Base-by-base conservation (phyloP, 2,888 invertebrate species). In the Neria commutata region DNA sequence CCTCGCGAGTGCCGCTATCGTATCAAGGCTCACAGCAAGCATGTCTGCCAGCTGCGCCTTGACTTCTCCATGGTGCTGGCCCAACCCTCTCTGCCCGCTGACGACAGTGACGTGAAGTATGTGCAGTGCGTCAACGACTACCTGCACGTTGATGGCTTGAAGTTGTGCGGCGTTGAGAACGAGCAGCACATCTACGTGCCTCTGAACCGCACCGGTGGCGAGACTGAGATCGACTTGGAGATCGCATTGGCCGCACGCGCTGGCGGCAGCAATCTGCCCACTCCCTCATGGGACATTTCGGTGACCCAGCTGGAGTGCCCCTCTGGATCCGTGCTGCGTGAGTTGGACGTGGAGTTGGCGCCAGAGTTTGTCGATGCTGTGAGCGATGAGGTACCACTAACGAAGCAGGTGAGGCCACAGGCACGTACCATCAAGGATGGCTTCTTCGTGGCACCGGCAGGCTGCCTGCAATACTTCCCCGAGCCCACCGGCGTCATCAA, bases 91-190 rank as follows among this genome's bases (percentile, higher is more conserved):
- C 16, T 74, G 29, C 68, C 68, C 24, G 23, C 25, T 4, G 17
- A 53, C 0, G 64, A 62, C 1, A 70, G 69, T 17, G 58, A 47
- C 2, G 53, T 70, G 3, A 51, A 21, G 25, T 68, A 70, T 8
- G 73, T 70, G 4, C 67, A 70, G 51, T 79, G 79, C 61, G 56
- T 56, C 1, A 4, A 55, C 5, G 76, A 76, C 16, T 69, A 63
- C 47, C 67, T 76, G 10, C 54, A 62, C 64, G 72, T 76, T 26
- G 68, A 69, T 21, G 67, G 65, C 2, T 24, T 73, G 33, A 66
- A 65, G 0, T 74, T 88, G 1, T 88, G 88, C 58, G 88, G 88
- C 0, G 84, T 85, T 62, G 88, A 88, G 67, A 84, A 79, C 55
- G 85, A 85, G 57, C 88, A 88, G 57, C 88, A 88, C 66, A 75